Evolutionary conservation across 2,888 invertebrate species (phyloP).

Genomic region (Chalcosyrphus nemorum): DNA sequence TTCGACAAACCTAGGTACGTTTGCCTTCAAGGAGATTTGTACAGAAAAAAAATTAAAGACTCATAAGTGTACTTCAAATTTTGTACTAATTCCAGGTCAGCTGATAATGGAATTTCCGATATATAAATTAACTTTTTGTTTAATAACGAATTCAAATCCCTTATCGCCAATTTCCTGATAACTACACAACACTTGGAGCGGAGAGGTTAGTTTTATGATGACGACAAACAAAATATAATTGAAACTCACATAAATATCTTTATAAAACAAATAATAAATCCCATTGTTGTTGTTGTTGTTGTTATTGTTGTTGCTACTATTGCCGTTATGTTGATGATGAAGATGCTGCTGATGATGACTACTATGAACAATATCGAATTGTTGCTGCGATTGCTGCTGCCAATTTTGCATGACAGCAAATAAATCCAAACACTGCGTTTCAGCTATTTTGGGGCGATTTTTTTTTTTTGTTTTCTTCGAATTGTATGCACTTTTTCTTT

Average conservation of each 20-base stretch:
- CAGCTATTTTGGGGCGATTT: conserved; percentile 30
- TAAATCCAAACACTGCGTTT: conserved; percentile 44
- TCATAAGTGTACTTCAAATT: too few relatives aligned
- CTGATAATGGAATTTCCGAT: conserved; percentile 42
- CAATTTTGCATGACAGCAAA: conserved; percentile 79
- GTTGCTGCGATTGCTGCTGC: conserved; percentile 78
- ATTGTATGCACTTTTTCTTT: conserved; percentile 22
- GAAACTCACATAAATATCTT: conserved; percentile 80
- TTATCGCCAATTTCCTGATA: background rate
- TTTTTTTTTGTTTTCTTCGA: background rate
- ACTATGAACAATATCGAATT: conserved; percentile 69
- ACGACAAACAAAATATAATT: background rate
- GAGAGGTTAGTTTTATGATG: background rate
- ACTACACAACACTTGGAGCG: background rate
- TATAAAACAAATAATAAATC: conserved; percentile 80
- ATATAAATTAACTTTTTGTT: background rate
- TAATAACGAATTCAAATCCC: background rate
- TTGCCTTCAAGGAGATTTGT: background rate
- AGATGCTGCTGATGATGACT: conserved; percentile 58
- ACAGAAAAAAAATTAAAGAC: too few relatives aligned
- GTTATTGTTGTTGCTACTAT: conserved; percentile 56
- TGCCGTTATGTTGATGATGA: conserved; percentile 73
- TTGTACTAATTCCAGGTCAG: conserved; percentile 13
- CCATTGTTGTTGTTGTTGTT: conserved; percentile 75
- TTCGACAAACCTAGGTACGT: background rate